These are phyloP conservation scores for Triplophysa bombifrons DNA, from an alignment of 2,797 vertebrate genomes.

Conservation along the genomic window DNA sequence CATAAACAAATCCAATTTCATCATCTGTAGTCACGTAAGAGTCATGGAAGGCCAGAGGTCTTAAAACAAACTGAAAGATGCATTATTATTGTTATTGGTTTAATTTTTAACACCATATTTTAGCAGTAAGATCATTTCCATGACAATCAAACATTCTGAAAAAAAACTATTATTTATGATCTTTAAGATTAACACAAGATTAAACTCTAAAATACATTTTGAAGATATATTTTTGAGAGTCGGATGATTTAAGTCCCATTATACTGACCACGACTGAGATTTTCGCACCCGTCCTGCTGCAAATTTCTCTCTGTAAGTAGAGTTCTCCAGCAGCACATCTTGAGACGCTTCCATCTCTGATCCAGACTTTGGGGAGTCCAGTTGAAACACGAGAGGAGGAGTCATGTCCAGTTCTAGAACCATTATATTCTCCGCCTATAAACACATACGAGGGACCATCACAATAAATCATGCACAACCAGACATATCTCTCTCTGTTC, in stretches of 20 bases:
- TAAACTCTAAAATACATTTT: too few species aligned
- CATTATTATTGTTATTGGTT: too few species aligned
- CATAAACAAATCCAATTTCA: too few species aligned
- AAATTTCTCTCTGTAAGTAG: conserved; percentile 77
- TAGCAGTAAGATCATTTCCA: too few species aligned
- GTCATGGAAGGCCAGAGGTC: too few species aligned
- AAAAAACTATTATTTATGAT: too few species aligned
- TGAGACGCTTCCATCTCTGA: conserved; percentile 76
- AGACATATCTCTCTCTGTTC: conserved; percentile 20
- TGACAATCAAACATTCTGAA: too few species aligned
- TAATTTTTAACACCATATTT: too few species aligned
- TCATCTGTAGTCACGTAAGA: too few species aligned
- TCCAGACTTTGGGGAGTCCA: conserved; percentile 74
- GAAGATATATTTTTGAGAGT: neutral
- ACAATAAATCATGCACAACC: neutral
- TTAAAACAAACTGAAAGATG: too few species aligned
- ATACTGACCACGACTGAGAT: conserved; percentile 88
- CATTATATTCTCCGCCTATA: conserved; percentile 95
- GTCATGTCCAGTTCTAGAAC: conserved; percentile 91
- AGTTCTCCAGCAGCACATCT: conserved; percentile 79
- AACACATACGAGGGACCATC: neutral
- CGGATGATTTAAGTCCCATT: neutral
- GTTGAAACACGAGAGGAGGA: conserved; percentile 82
- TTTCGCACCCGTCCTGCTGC: conserved; percentile 78
- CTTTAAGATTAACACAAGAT: too few species aligned